These are phyloP conservation scores for Kryptolebias marmoratus DNA, from an alignment of 2,113 vertebrate genomes.

Conservation along the genomic window DNA sequence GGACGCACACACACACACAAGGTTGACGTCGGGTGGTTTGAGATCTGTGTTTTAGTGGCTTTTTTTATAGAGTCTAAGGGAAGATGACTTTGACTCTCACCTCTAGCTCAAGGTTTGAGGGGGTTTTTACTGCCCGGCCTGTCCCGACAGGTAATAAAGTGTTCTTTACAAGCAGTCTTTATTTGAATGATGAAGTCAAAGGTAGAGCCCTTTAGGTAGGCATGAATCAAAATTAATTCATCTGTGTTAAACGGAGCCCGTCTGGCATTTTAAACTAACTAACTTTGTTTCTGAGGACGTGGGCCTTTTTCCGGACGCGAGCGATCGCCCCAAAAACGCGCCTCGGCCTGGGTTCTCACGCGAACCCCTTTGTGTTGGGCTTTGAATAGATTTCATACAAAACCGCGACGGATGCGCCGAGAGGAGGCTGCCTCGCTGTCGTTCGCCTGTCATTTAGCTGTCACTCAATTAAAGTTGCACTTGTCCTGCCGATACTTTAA, in stretches of 20 bases:
- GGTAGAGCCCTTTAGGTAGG: constrained; percentile 62
- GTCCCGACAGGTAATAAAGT: constrained; percentile 70
- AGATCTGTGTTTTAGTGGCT: constrained; percentile 42
- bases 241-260: constrained; percentile 63
- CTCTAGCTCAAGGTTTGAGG: constrained; percentile 47
- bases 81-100: constrained; percentile 43
- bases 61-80: constrained; percentile 64
- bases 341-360: constrained; percentile 37
- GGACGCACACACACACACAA: constrained; percentile 4
- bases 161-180: constrained; percentile 66
- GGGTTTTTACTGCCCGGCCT: constrained; percentile 50
- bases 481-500: constrained; percentile 78
- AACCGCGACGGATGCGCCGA: constrained; percentile 31
- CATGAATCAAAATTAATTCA: constrained; percentile 70
- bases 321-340: constrained; percentile 14
- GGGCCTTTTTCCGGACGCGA: constrained; percentile 29
- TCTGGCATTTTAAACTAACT: constrained; percentile 46
- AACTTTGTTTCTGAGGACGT: constrained; percentile 33
- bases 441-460: constrained; percentile 66
- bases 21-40: constrained; percentile 13
- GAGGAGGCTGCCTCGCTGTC: constrained; percentile 46
- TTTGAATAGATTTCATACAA: constrained; percentile 51
- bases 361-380: constrained; percentile 30
- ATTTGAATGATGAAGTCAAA: constrained; percentile 66
- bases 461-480: constrained; percentile 79